Conservation (phyloP, 2,113 vertebrate species). For the Drymodes brunneopygia region DNA sequence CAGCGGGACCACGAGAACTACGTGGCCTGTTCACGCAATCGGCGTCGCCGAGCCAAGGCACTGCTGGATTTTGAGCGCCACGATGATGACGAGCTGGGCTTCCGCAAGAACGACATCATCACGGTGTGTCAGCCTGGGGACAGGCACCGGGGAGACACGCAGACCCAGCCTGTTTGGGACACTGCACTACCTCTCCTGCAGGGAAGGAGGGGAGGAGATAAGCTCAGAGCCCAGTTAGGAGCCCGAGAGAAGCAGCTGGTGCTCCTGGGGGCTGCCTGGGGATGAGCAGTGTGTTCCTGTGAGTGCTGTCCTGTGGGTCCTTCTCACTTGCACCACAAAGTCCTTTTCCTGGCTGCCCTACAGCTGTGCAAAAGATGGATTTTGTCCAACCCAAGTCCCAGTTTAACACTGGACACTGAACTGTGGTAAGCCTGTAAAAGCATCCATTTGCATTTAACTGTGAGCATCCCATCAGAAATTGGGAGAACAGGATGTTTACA, state of each 20-base stretch:
- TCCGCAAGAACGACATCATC: slow-evolving; percentile 97
- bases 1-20: slow-evolving; percentile 96
- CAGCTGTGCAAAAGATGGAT: not conserved
- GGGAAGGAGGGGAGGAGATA: not conserved
- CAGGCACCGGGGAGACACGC: too few species aligned
- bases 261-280: not conserved
- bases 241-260: not conserved
- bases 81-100: slow-evolving; percentile 93
- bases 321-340: not conserved
- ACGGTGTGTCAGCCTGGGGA: slow-evolving; percentile 70
- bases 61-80: slow-evolving; percentile 96
- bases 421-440: not conserved
- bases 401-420: not conserved
- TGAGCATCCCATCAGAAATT: not conserved
- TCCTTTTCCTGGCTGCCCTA: not conserved
- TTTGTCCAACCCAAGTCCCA: not conserved
- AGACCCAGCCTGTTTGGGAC: rapidly evolving
- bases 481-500: not conserved
- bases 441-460: not conserved
- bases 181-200: not conserved
- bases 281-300: not conserved
- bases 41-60: slow-evolving; percentile 89
- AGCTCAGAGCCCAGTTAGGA: not conserved
- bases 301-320: not conserved
- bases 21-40: slow-evolving; percentile 85